A percentile compares a stretch with the other conserved stretches of the same genome.
phyloP scores from a whole-genome alignment of 2,888 invertebrate genomes.

The Chloromyia formosa region DNA sequence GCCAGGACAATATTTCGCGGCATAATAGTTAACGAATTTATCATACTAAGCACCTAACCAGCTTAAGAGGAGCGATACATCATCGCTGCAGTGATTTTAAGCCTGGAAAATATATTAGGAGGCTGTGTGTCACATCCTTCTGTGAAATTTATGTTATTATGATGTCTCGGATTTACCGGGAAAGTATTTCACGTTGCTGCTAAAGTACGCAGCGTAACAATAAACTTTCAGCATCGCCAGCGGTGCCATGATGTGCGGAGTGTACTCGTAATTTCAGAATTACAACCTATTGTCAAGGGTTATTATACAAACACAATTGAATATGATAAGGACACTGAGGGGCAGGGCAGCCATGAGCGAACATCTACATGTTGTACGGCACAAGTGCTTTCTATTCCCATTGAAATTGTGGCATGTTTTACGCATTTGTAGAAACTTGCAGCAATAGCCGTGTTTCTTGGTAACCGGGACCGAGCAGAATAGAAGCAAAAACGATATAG shows the following conservation, averaged over 20 bases:
- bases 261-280: slow-evolving; percentile 1
- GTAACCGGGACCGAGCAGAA: too few relatives aligned
- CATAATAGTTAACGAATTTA: slow-evolving; percentile 33
- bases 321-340: too few relatives aligned
- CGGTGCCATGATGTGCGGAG: neutral
- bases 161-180: neutral
- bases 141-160: slow-evolving; percentile 18
- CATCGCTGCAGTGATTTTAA: slow-evolving; percentile 3
- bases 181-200: neutral
- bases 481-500: too few relatives aligned
- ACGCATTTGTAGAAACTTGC: too few relatives aligned
- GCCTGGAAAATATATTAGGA: slow-evolving; percentile 19
- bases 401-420: too few relatives aligned
- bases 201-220: neutral
- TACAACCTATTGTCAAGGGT: neutral
- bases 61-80: slow-evolving; percentile 29
- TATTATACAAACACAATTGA: neutral
- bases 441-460: too few relatives aligned
- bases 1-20: neutral
- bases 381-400: too few relatives aligned
- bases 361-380: too few relatives aligned
- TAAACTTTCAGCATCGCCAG: neutral
- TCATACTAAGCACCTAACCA: slow-evolving; percentile 38
- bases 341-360: too few relatives aligned
- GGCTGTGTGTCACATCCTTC: neutral